Conservation (phyloP, 2,888 invertebrate genomes). For the Eledona agricola region DNA sequence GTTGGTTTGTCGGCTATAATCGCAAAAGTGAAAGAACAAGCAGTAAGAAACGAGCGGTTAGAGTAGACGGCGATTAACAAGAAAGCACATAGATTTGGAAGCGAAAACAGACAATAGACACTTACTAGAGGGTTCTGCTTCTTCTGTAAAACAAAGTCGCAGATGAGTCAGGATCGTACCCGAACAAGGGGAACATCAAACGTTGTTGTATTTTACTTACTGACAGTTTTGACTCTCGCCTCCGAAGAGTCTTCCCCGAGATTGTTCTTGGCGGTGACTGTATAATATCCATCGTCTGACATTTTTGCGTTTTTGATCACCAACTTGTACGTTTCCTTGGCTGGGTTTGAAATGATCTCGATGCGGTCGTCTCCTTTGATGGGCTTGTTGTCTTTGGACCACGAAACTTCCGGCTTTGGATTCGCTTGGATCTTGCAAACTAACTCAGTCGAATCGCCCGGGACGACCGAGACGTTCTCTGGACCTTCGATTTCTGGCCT, state of each 20-base stretch:
- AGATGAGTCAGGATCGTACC: constrained; percentile 16
- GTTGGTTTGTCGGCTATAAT: constrained; percentile 76
- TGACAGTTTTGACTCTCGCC: constrained; percentile 76
- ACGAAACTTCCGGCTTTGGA: constrained; percentile 88
- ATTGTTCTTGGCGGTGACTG: constrained; percentile 79
- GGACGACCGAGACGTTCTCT: constrained; percentile 76
- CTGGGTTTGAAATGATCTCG: constrained; percentile 69
- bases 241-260: constrained; percentile 76
- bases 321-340: constrained; percentile 74
- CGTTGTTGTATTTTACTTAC: constrained; percentile 69
- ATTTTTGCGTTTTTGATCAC: constrained; percentile 75
- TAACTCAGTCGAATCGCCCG: constrained; percentile 81
- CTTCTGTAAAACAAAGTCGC: constrained; percentile 54
- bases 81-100: constrained; percentile 25
- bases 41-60: constrained; percentile 11
- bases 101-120: constrained; percentile 35
- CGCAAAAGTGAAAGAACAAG: constrained; percentile 12
- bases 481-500: constrained; percentile 82
- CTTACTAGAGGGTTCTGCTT: constrained; percentile 60
- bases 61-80: constrained; percentile 11
- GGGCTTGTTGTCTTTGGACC: constrained; percentile 76
- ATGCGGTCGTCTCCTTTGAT: constrained; percentile 68
- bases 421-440: constrained; percentile 79
- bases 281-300: constrained; percentile 81
- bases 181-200: constrained; percentile 7